A percentile compares a stretch with the other conserved stretches of the same genome.
Evolutionary conservation across 2,113 vertebrate genomes (phyloP).

Genomic region (Perca fluviatilis): DNA sequence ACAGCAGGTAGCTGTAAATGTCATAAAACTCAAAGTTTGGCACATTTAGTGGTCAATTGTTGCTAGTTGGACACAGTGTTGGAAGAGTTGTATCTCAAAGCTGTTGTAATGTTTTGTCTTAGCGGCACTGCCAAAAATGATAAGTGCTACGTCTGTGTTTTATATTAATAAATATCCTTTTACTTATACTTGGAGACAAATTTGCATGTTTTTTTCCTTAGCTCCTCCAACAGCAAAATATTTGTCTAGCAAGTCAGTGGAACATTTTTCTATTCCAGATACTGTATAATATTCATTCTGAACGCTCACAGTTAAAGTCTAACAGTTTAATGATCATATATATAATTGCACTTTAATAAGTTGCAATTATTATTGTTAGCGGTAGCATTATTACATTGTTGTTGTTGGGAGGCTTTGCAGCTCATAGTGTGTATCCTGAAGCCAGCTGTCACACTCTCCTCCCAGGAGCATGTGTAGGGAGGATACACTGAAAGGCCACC

Average conservation of each 20-base stretch:
- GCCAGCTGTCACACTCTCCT: constrained; percentile 30
- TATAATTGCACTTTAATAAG: not conserved
- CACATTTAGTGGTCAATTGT: not conserved
- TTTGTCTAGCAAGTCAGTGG: not conserved
- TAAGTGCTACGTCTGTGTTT: not conserved
- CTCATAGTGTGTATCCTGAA: constrained; percentile 30
- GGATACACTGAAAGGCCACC: constrained; percentile 60
- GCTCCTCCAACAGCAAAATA: not conserved
- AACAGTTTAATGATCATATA: not conserved
- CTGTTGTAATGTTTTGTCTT: not conserved
- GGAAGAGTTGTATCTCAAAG: not conserved
- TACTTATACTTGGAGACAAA: not conserved
- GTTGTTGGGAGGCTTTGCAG: constrained; percentile 6
- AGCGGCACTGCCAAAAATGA: not conserved
- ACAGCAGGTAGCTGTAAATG: not conserved
- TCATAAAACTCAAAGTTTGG: constrained; percentile 17
- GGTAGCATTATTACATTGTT: not conserved
- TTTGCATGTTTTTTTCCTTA: not conserved
- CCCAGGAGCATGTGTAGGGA: constrained; percentile 42
- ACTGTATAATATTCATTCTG: not conserved
- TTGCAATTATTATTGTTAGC: not conserved
- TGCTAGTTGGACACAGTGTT: not conserved
- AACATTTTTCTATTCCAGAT: not conserved
- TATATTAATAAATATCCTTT: not conserved
- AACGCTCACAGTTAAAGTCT: not conserved